Conservation (phyloP, 1,140 invertebrate species). For the Zophobas morio region DNA sequence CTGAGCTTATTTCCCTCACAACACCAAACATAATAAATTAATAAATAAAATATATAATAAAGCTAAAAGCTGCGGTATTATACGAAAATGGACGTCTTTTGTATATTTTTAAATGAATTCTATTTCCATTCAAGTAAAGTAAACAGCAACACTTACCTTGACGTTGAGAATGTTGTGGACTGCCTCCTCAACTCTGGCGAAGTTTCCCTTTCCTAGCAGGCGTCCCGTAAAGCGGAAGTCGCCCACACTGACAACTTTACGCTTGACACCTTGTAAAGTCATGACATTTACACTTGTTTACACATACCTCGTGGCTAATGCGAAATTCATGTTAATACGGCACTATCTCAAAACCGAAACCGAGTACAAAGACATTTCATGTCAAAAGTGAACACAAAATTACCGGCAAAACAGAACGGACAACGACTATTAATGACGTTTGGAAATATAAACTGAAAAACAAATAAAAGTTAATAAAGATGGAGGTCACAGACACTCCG, state of each 20-base stretch:
- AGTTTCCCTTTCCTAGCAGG: constrained; percentile 73
- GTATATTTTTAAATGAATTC: no score
- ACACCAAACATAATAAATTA: constrained; percentile 4
- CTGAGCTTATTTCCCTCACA: constrained; percentile 16
- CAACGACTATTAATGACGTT: constrained; percentile 27
- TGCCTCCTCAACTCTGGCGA: constrained; percentile 73
- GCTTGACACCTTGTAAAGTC: constrained; percentile 56
- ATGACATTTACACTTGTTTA: constrained; percentile 55
- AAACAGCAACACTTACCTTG: constrained; percentile 66
- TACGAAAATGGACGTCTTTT: no score
- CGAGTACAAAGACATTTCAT: constrained; percentile 29
- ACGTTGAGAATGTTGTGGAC: constrained; percentile 71
- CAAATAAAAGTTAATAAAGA: constrained; percentile 9
- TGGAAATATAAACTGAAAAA: constrained; percentile 24
- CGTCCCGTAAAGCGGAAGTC: constrained; percentile 73
- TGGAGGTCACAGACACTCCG: not conserved
- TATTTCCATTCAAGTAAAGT: not conserved
- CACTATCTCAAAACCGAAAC: constrained; percentile 36
- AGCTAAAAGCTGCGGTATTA: constrained; percentile 11
- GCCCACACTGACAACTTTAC: constrained; percentile 67
- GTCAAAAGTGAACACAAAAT: constrained; percentile 14
- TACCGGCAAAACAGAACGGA: not conserved
- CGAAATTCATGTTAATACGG: constrained; percentile 45
- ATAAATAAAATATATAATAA: constrained; percentile 34
- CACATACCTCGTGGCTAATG: constrained; percentile 46